A percentile compares a stretch with the other conserved stretches of the same genome.
These are phyloP conservation scores for Pteria penguin DNA, from an alignment of 2,888 invertebrate genomes.

Conservation along the genomic window DNA sequence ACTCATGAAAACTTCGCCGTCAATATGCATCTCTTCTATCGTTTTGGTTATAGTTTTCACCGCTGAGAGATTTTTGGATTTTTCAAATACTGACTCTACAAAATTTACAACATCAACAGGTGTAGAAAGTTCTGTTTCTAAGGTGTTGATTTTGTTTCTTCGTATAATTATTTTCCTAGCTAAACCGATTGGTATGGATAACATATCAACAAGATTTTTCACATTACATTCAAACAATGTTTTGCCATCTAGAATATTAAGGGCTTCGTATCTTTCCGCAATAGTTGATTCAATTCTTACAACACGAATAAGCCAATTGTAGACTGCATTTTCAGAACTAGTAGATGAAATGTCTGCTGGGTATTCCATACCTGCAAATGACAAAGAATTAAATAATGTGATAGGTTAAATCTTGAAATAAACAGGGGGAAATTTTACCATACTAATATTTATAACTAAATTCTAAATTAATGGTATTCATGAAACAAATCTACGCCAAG, in stretches of 20 bases:
- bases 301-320: constrained; percentile 8
- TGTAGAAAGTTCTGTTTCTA: neutral
- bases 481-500: too few relatives aligned
- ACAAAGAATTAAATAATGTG: neutral
- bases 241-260: constrained; percentile 19
- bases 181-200: constrained; percentile 20
- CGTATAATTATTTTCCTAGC: constrained; percentile 11
- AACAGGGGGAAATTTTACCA: too few relatives aligned
- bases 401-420: too few relatives aligned
- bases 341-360: neutral
- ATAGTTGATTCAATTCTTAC: constrained; percentile 5
- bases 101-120: neutral
- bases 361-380: neutral
- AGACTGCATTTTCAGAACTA: constrained; percentile 10
- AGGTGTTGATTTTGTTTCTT: neutral
- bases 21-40: neutral
- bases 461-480: too few relatives aligned
- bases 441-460: too few relatives aligned
- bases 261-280: neutral
- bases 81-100: neutral
- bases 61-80: neutral
- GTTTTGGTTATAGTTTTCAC: constrained; percentile 2
- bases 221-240: neutral
- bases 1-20: constrained; percentile 4
- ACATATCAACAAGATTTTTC: neutral